phyloP scores from a whole-genome alignment of 1,140 invertebrate genomes.

The Meloidogyne chitwoodi region DNA sequence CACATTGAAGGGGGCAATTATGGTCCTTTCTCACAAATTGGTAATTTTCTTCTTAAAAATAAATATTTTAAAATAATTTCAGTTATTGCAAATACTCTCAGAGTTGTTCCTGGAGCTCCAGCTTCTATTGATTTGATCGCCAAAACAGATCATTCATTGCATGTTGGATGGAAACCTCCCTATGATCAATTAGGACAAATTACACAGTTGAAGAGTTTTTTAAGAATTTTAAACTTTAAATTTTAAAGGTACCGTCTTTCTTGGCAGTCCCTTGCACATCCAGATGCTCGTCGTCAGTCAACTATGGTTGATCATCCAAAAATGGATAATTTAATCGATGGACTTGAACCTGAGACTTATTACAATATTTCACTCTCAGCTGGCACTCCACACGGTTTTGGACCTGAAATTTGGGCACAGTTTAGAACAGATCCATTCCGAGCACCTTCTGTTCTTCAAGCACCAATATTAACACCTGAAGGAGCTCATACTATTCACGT shows the following conservation, averaged over 20 bases:
- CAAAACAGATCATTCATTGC: slow-evolving; percentile 60
- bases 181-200: slow-evolving; percentile 52
- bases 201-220: slow-evolving; percentile 42
- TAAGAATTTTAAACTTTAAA: not conserved
- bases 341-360: slow-evolving; percentile 51
- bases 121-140: slow-evolving; percentile 55
- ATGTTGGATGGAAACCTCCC: slow-evolving; percentile 57
- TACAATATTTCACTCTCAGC: slow-evolving; percentile 59
- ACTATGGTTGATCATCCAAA: slow-evolving; percentile 57
- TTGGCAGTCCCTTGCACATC: slow-evolving; percentile 39
- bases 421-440: slow-evolving; percentile 57
- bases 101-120: slow-evolving; percentile 60
- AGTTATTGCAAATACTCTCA: slow-evolving; percentile 58
- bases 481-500: slow-evolving; percentile 53
- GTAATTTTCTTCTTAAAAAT: not conserved
- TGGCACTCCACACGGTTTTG: slow-evolving; percentile 48
- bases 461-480: slow-evolving; percentile 37
- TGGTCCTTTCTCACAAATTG: slow-evolving; percentile 50
- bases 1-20: slow-evolving; percentile 57
- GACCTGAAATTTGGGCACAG: slow-evolving; percentile 56
- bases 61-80: not conserved
- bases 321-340: slow-evolving; percentile 53
- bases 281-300: slow-evolving; percentile 42
- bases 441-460: slow-evolving; percentile 45
- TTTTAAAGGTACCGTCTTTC: slow-evolving; percentile 35